Evolutionary conservation across 2,888 invertebrate species (phyloP).

Genomic region (Biston betularia): DNA sequence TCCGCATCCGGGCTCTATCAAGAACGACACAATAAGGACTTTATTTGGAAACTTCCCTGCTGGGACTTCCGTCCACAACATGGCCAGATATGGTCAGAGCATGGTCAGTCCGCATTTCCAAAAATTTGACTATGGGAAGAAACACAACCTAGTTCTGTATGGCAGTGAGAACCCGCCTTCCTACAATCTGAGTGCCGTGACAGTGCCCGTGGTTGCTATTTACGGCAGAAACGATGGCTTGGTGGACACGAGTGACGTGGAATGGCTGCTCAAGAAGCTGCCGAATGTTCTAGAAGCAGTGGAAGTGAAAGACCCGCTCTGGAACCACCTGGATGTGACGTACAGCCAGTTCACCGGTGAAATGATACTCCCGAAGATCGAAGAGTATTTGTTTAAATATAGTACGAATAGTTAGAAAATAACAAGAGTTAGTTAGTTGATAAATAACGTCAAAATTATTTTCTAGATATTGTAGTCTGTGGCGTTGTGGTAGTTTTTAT

Average conservation of each 20-base stretch:
- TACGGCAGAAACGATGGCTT: constrained; percentile 83
- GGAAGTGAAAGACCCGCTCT: constrained; percentile 80
- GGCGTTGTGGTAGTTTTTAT: too few relatives aligned
- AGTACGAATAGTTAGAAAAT: constrained; percentile 1
- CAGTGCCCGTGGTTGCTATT: constrained; percentile 61
- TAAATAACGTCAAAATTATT: too few relatives aligned
- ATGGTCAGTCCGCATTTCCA: constrained; percentile 55
- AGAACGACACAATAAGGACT: constrained; percentile 54
- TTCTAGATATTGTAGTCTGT: too few relatives aligned
- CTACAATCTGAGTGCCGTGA: constrained; percentile 64
- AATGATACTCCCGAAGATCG: constrained; percentile 61
- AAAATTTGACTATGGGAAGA: constrained; percentile 68
- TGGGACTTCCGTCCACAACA: constrained; percentile 64
- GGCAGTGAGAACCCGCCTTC: constrained; percentile 59
- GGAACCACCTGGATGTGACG: constrained; percentile 54
- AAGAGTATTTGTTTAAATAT: constrained; percentile 66
- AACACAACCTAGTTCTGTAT: constrained; percentile 60
- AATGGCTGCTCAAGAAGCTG: constrained; percentile 79
- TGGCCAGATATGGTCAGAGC: constrained; percentile 70
- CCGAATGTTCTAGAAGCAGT: constrained; percentile 85
- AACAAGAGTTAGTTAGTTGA: too few relatives aligned
- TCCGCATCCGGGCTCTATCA: constrained; percentile 64
- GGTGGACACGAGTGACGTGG: constrained; percentile 86
- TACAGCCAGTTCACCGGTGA: constrained; percentile 48
- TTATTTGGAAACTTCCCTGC: constrained; percentile 68